Evolutionary conservation across 2,888 invertebrate genomes (phyloP), one percentile per base, ranked within the genome.

Genomic region (Microctonus brassicae): DNA sequence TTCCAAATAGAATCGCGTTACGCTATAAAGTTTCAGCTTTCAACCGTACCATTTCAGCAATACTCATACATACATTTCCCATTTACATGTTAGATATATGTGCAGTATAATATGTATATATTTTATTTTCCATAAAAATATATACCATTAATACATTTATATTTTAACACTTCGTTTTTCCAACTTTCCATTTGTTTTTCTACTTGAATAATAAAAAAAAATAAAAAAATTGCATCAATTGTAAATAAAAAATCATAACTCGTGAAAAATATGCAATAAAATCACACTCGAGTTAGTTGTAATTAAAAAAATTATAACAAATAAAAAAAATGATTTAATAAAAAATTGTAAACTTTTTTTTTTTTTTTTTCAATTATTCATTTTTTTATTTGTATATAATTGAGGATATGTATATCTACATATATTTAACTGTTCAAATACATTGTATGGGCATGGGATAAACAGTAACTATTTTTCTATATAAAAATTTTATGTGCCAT

Each of bases 1-100:
- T 33, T 34, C 39, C 33, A 20, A 69, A 69, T 42, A 69, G 69
- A 63, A 64, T 64, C 63, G 55, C 63, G 55, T 55, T 63, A 60
- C 34, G 20, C 33, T 26, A 60, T 36, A 17, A 42, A 39, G 64
- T 70, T 70, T 52, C 42, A 70, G 63, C 42, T 63, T 63, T 42
- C 63, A 47, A 26, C 33, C 58, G 58, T 29, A 58, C 58, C 33
- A 34, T 58, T 58, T 58, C 58, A 58, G 29, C 58, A 29, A 58
- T 58, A 33, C 17, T 47, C 6, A 7, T 20, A 47, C 47, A n/a
- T 20, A 47, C 47, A n/a, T 20, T 3, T 39, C 9, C 10, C n/a
- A 39, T n/a, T n/a, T n/a, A n/a, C n/a, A 39, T 39, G n/a, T n/a
- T 39, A 39, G n/a, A 55, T 17, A 65, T 26, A 24, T 39, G 17